A percentile compares a stretch with the other conserved stretches of the same genome.
Evolutionary conservation across 1,140 invertebrate species (phyloP).

Genomic region (Eurosta solidaginis): DNA sequence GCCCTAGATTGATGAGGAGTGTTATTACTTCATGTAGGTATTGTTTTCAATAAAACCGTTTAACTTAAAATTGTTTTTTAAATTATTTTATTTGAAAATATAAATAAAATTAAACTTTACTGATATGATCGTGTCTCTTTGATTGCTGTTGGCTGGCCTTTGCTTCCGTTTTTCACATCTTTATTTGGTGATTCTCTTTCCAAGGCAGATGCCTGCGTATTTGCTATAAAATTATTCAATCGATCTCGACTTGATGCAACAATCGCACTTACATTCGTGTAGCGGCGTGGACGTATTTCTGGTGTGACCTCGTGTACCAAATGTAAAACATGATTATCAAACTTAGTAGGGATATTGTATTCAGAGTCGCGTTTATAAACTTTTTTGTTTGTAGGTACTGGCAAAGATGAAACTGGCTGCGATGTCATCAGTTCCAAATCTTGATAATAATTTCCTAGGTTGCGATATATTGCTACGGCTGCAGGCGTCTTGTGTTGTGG

Average conservation of each 20-base stretch:
- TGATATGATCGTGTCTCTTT: slow-evolving; percentile 49
- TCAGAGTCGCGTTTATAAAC: background rate
- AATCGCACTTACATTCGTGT: background rate
- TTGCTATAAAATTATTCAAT: background rate
- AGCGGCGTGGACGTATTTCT: background rate
- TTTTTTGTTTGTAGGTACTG: background rate
- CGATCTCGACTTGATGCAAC: too few relatives aligned
- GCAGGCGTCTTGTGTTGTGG: slow-evolving; percentile 44
- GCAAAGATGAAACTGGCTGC: too few relatives aligned
- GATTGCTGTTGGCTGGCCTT: background rate
- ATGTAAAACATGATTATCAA: background rate
- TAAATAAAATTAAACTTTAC: slow-evolving; percentile 35
- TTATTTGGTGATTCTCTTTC: background rate
- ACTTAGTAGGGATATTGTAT: background rate
- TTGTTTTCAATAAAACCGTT: background rate
- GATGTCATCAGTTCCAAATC: background rate
- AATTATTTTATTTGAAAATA: background rate
- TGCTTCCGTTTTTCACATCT: background rate
- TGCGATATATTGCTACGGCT: slow-evolving; percentile 51
- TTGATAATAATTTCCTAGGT: slow-evolving; percentile 46
- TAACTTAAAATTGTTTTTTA: background rate
- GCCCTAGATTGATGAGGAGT: too few relatives aligned
- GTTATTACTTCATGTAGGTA: too few relatives aligned
- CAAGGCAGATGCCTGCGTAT: background rate
- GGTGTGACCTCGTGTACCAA: background rate